phyloP scores from a whole-genome alignment of 1,140 invertebrate species.

The Eulimnadia texana region DNA sequence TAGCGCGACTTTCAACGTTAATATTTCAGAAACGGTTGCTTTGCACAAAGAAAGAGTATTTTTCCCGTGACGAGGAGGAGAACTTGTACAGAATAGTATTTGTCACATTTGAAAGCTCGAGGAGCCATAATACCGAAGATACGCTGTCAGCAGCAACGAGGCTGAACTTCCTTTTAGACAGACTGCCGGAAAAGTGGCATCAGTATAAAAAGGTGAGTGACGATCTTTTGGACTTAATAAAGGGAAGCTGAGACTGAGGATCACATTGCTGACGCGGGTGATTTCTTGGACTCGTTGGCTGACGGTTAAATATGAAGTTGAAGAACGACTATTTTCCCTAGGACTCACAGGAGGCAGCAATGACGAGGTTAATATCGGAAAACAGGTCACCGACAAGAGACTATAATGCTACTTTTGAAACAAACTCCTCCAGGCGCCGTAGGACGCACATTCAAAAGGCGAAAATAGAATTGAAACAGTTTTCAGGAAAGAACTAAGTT shows the following conservation, averaged over 20 bases:
- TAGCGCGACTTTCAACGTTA: too few species aligned
- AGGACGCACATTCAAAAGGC: constrained; percentile 2
- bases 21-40: too few species aligned
- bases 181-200: background rate
- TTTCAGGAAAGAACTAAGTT: background rate
- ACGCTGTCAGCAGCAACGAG: background rate
- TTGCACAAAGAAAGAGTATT: too few species aligned
- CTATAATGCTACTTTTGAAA: background rate
- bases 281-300: background rate
- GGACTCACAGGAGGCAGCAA: background rate
- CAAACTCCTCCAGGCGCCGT: background rate
- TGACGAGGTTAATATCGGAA: background rate
- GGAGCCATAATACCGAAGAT: too few species aligned
- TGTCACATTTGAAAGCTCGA: too few species aligned
- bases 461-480: constrained; percentile 1
- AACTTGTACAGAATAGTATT: too few species aligned
- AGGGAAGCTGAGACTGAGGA: background rate
- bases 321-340: background rate
- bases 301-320: background rate
- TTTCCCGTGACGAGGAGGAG: too few species aligned
- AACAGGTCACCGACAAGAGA: background rate
- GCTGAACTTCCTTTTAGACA: background rate
- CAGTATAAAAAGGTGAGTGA: background rate
- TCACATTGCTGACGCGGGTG: background rate
- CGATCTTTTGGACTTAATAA: background rate